Conservation (phyloP, 2,888 invertebrate genomes). For the Cybosia mesomella region DNA sequence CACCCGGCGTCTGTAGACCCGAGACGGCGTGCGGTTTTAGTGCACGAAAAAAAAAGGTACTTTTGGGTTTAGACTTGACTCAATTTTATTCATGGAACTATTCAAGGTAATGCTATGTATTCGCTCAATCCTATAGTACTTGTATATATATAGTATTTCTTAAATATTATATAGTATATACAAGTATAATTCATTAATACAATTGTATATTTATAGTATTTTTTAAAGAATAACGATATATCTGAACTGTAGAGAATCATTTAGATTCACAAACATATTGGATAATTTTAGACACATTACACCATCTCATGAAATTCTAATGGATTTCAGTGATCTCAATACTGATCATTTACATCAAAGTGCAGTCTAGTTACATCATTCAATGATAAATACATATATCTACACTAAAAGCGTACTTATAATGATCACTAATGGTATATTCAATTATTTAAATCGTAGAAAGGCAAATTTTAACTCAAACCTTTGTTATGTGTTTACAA, state of each 20-base stretch:
- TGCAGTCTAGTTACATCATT: neutral
- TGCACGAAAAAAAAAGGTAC: too few species aligned
- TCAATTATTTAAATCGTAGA: neutral
- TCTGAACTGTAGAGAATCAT: neutral
- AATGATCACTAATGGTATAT: neutral
- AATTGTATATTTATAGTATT: too few species aligned
- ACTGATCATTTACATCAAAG: neutral
- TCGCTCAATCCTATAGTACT: too few species aligned
- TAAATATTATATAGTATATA: too few species aligned
- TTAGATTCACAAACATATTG: neutral
- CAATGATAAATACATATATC: neutral
- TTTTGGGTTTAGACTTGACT: neutral
- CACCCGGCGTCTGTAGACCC: too few species aligned
- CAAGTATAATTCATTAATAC: too few species aligned
- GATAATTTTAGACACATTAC: constrained; percentile 1
- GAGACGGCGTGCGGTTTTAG: too few species aligned
- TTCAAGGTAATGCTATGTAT: neutral
- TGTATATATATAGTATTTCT: too few species aligned
- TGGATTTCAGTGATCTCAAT: neutral
- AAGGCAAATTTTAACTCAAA: neutral
- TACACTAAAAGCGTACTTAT: neutral
- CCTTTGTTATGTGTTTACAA: too few species aligned
- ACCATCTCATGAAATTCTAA: neutral
- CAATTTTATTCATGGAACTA: too few species aligned
- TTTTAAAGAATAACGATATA: neutral